These are phyloP conservation scores for Mythimna albipuncta DNA, from an alignment of 2,888 invertebrate species.

Conservation along the genomic window DNA sequence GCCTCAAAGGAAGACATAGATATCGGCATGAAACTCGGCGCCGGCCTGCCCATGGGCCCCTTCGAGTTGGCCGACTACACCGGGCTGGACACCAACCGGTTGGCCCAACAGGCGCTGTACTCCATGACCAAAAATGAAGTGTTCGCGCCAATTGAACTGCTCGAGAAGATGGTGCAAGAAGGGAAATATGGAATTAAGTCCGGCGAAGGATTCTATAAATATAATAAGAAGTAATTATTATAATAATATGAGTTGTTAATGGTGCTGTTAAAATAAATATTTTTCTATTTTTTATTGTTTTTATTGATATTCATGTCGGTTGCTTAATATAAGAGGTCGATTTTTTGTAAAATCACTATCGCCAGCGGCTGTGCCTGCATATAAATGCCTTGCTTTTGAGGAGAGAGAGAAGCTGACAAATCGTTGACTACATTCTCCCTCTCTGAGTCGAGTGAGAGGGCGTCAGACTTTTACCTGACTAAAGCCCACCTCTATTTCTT, in stretches of 20 bases:
- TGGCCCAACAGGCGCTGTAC: conserved; percentile 93
- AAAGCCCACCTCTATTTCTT: too few species aligned
- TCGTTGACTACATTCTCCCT: too few species aligned
- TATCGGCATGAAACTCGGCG: conserved; percentile 97
- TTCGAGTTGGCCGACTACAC: conserved; percentile 92
- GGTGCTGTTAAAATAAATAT: conserved; percentile 28
- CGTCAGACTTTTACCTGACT: too few species aligned
- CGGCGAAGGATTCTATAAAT: conserved; percentile 93
- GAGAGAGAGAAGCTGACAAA: too few species aligned
- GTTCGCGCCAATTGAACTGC: conserved; percentile 78
- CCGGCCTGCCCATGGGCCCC: conserved; percentile 97
- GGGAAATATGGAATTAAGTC: conserved; percentile 95
- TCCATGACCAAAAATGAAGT: conserved; percentile 82
- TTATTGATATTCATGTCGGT: too few species aligned
- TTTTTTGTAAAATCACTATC: too few species aligned
- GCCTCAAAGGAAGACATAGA: conserved; percentile 95
- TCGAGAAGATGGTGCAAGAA: conserved; percentile 93
- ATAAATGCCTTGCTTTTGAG: too few species aligned
- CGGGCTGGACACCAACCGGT: conserved; percentile 94
- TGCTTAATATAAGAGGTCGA: too few species aligned
- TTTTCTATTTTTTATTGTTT: not conserved
- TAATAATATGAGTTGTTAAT: not conserved
- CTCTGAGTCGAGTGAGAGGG: too few species aligned
- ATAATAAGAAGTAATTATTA: conserved; percentile 50
- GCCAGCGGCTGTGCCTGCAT: too few species aligned